Base-by-base conservation (phyloP, 2,113 vertebrate genomes). In the Marmota monax region DNA sequence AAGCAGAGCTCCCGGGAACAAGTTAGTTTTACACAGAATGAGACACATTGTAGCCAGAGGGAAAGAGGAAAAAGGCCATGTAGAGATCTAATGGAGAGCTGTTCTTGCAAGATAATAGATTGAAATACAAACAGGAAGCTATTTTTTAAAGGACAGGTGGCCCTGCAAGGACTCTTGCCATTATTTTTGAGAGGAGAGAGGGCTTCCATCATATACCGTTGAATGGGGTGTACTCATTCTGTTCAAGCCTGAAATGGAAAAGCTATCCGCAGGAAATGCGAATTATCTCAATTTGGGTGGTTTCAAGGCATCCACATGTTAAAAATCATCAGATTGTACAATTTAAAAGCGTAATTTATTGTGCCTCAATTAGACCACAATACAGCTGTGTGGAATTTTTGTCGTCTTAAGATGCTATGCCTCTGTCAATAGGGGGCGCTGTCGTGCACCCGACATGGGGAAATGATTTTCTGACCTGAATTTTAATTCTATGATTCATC, bases 361-460 rank as follows among this genome's bases (percentile, higher is more conserved):
- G 14, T 73, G 79, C 69, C 45, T 83, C 25, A 45, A 10, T 94
- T 94, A 53, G 29, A 79, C 63, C 39, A 84, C 56, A 17, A 20
- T 73, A 58, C 69, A 95, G 18, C 23, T 73, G 27, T n/a, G 7
- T 63, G 5, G 12, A 2, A 20, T 29, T 61, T 39, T 73, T 42
- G 10, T 72, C 10, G 11, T 82, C 93, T 95, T n/a, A 91, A 92
- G 79, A 20, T 72, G 70, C 18, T 27, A 56, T 39, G 53, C 25
- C 27, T 94, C 45, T 0, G 82, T 88, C 94, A 80, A 97, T 34
- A 97, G 91, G 85, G 93, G 94, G 88, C n/a, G 23, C 37, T 83
- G 70, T 93, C 96, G 94, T 56, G 18, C 76, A 72, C 22, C 3
- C 18, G 93, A 89, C 69, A 76, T 7, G 58, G 39, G 32, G n/a